Evolutionary conservation across 2,113 vertebrate genomes (phyloP).

Genomic region (Cnemophilus loriae): DNA sequence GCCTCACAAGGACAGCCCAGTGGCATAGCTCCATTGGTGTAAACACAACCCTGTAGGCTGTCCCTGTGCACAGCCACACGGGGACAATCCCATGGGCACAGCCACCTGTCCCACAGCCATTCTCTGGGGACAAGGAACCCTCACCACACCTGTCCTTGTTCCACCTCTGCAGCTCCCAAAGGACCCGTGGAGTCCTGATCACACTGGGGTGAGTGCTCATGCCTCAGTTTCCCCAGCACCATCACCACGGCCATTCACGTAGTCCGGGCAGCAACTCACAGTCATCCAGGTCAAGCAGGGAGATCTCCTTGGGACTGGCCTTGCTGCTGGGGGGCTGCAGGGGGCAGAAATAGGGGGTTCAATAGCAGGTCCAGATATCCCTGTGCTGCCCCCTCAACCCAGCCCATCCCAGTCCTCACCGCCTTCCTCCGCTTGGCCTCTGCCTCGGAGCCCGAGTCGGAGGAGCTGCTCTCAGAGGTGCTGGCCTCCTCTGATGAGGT

Average conservation of each 20-base stretch:
- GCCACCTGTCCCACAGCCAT: neutral
- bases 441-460: constrained; percentile 77
- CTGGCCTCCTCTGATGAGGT: constrained; percentile 84
- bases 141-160: neutral
- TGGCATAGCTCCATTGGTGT: neutral
- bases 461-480: constrained; percentile 85
- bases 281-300: constrained; percentile 92
- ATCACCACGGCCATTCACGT: accelerated
- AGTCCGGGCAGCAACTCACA: constrained; percentile 75
- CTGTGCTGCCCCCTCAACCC: accelerated
- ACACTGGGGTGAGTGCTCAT: accelerated
- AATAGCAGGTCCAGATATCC: neutral
- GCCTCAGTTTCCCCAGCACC: neutral
- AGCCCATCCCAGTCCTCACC: constrained; percentile 47
- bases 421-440: constrained; percentile 76
- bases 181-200: neutral
- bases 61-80: neutral
- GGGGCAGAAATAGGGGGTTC: neutral
- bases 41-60: neutral
- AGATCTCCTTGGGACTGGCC: constrained; percentile 85
- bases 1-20: neutral
- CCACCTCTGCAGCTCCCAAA: neutral
- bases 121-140: neutral
- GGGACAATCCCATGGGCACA: neutral
- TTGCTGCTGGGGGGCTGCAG: constrained; percentile 69